A percentile compares a stretch with the other conserved stretches of the same genome.
Conservation (phyloP, 2,113 vertebrate species). For the Dunckerocampus dactyliophorus region DNA sequence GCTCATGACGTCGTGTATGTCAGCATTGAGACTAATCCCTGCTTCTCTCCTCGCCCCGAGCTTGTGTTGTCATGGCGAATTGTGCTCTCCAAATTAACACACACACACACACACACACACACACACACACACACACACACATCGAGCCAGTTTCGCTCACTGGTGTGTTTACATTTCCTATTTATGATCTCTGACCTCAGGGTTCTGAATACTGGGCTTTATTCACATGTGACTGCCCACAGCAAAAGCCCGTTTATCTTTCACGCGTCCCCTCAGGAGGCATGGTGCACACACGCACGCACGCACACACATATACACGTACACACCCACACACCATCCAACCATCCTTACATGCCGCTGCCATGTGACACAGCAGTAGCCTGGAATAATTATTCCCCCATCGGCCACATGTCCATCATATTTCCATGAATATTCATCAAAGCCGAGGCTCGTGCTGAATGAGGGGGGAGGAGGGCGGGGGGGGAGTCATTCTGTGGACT, state of each 20-base stretch:
- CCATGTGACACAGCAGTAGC: constrained; percentile 23
- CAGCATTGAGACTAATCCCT: background rate
- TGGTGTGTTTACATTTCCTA: constrained; percentile 21
- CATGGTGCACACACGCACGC: constrained; percentile 11
- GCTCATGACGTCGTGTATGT: background rate
- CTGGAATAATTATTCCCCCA: constrained; percentile 7
- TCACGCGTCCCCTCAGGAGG: constrained; percentile 14
- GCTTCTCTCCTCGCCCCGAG: background rate
- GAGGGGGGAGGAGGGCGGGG: constrained; percentile 17
- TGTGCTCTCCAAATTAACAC: constrained; percentile 5
- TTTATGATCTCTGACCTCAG: constrained; percentile 25
- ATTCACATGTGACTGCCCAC: constrained; percentile 19
- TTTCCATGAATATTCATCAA: constrained; percentile 63
- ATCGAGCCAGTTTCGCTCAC: background rate
- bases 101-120: constrained; percentile 2
- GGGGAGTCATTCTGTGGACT: constrained; percentile 23
- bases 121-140: constrained; percentile 1
- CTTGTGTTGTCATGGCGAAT: constrained; percentile 3
- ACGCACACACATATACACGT: background rate
- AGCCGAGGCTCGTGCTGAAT: constrained; percentile 3
- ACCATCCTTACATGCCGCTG: constrained; percentile 12
- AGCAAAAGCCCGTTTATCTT: constrained; percentile 13
- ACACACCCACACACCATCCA: constrained; percentile 6
- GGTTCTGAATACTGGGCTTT: constrained; percentile 13
- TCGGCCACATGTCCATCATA: constrained; percentile 12